phyloP scores from a whole-genome alignment of 2,888 invertebrate genomes.

The Cartodere bifasciata region DNA sequence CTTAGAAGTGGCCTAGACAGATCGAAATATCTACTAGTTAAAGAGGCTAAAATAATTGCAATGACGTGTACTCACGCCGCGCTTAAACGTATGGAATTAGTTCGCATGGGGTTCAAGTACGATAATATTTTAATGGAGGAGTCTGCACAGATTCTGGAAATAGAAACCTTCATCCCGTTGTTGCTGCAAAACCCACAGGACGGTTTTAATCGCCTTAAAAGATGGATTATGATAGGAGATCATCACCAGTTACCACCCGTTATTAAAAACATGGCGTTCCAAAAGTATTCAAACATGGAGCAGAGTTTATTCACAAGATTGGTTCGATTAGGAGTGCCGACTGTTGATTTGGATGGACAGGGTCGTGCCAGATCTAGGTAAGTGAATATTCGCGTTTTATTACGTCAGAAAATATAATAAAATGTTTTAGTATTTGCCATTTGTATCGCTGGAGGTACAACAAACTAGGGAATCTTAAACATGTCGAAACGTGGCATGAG shows the following conservation, averaged over 20 bases:
- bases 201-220: slow-evolving; percentile 86
- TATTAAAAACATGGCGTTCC: slow-evolving; percentile 99
- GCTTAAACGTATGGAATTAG: slow-evolving; percentile 88
- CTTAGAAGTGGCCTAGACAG: slow-evolving; percentile 90
- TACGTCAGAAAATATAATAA: not conserved
- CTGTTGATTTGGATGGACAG: slow-evolving; percentile 94
- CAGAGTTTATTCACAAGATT: slow-evolving; percentile 95
- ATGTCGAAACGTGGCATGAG: slow-evolving; percentile 72
- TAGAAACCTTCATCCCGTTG: slow-evolving; percentile 97
- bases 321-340: slow-evolving; percentile 92
- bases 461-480: slow-evolving; percentile 84
- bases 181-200: slow-evolving; percentile 97
- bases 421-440: slow-evolving; percentile 62
- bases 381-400: slow-evolving; percentile 6
- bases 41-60: slow-evolving; percentile 98
- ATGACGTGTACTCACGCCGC: slow-evolving; percentile 99
- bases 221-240: slow-evolving; percentile 99
- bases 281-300: slow-evolving; percentile 99
- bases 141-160: slow-evolving; percentile 96
- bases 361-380: slow-evolving; percentile 83
- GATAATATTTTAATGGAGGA: slow-evolving; percentile 99
- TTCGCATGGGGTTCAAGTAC: slow-evolving; percentile 90
- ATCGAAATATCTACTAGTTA: slow-evolving; percentile 90
- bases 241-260: slow-evolving; percentile 99
- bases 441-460: slow-evolving; percentile 96